phyloP scores from a whole-genome alignment of 2,888 invertebrate species.

The Nomada lathburiana region DNA sequence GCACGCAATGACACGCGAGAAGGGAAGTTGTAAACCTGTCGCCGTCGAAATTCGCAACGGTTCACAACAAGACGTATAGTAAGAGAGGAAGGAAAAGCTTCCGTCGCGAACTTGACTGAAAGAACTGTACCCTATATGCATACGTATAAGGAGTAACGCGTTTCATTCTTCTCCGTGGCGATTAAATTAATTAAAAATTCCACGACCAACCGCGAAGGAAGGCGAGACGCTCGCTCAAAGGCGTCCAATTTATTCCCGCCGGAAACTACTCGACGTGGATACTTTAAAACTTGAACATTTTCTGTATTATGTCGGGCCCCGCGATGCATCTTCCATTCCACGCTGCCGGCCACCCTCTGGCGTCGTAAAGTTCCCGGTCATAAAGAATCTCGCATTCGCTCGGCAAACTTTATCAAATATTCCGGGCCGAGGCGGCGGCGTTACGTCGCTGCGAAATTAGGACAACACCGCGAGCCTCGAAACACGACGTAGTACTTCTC shows the following conservation, averaged over 20 bases:
- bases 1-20: neutral
- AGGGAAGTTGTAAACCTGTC: neutral
- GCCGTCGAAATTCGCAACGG: neutral
- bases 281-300: constrained; percentile 30
- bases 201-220: neutral
- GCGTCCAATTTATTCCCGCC: constrained; percentile 33
- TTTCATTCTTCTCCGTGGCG: constrained; percentile 1
- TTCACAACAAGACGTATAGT: too few species aligned
- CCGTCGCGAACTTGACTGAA: neutral
- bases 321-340: constrained; percentile 31
- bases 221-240: neutral
- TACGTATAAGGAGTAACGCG: neutral
- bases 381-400: constrained; percentile 11
- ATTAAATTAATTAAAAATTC: constrained; percentile 39
- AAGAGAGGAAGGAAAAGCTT: neutral
- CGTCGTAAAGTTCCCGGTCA: constrained; percentile 21
- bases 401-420: constrained; percentile 29
- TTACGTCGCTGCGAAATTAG: neutral
- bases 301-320: constrained; percentile 25
- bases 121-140: neutral
- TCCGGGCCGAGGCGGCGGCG: neutral
- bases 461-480: neutral
- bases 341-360: neutral
- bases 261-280: constrained; percentile 7
- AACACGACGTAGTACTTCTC: neutral